phyloP scores from a whole-genome alignment of 1,140 invertebrate species.

The Ceratina calcarata region DNA sequence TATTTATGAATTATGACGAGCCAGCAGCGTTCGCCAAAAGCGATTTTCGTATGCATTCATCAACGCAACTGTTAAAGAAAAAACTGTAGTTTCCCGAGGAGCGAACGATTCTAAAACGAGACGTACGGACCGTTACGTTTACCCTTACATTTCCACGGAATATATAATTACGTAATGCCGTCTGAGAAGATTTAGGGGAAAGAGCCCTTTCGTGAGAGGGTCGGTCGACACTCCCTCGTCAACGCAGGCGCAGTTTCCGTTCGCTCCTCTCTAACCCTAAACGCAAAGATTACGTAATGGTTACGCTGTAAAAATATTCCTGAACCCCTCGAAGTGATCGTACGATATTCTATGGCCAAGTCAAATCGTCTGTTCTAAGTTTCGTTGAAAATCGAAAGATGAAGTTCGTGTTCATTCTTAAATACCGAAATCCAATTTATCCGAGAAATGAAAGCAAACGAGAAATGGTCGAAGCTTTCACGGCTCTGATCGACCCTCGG shows the following conservation, averaged over 20 bases:
- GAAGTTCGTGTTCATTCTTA: too few relatives aligned
- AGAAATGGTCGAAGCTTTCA: not conserved
- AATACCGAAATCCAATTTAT: not conserved
- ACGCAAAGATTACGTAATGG: conserved; percentile 51
- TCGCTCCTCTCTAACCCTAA: conserved; percentile 45
- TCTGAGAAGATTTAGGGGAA: conserved; percentile 66
- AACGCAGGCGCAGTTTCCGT: conserved; percentile 43
- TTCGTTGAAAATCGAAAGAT: too few relatives aligned
- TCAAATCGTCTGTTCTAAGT: too few relatives aligned
- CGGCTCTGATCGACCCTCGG: not conserved
- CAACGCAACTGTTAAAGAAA: conserved; percentile 8
- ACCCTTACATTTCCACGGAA: conserved; percentile 69
- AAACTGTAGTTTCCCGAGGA: conserved; percentile 52
- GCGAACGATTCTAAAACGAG: conserved; percentile 52
- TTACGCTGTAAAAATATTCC: not conserved
- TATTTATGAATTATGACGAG: too few relatives aligned
- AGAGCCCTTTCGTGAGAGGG: conserved; percentile 46
- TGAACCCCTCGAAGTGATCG: not conserved
- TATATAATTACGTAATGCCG: conserved; percentile 75
- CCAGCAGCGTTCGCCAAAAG: not conserved
- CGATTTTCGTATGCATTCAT: not conserved
- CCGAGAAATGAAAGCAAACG: not conserved
- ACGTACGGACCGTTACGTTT: conserved; percentile 65
- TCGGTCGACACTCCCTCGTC: conserved; percentile 63
- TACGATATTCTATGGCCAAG: too few relatives aligned